Evolutionary conservation across 2,113 vertebrate species (phyloP), one percentile per base, ranked within the genome.

Genomic region (Nyctibius bracteatus): DNA sequence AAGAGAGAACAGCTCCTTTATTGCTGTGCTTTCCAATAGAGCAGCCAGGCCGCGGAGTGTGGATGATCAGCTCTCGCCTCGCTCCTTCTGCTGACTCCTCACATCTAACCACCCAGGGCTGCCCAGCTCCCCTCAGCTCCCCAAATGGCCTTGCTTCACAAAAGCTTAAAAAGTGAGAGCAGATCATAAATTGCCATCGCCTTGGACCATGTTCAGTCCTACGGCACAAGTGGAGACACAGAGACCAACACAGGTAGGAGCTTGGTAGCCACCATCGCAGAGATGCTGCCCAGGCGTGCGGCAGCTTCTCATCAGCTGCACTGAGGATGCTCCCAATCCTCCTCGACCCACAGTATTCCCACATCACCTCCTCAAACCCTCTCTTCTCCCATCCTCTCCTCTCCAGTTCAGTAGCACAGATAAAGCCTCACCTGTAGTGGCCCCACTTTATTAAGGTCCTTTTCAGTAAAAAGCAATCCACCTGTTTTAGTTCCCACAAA

Each of bases 221-320:
- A 8, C 0, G 0, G 75, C n/a, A 52, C 44, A 67, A 75, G 10
- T 5, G 23, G n/a, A 93, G 44, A 44, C 17, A 31, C 28, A n/a
- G 21, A 66, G 21, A 81, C 23, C 43, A 81, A 30, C 19, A 12
- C 6, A 71, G 24, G 14, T 39, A 73, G 39, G 49, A 84, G 39
- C 63, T 51, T 52, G 47, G 57, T 17, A 55, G 9, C 52, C 63
- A 58, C 27, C 81, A 39, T 63, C 23, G 17, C 41, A 41, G 14
- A 9, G 5, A 44, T 30, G 63, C 41, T 61, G 65, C 37, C n/a
- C 35, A 52, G n/a, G 41, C 2, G 12, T 1, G 4, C 1, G 3
- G 28, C 2, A 3, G 13, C 33, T 92, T 70, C 12, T 37, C 14
- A 22, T 5, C 41, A 49, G 21, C 62, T 59, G 61, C 1, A 11